Conservation (phyloP, 1,140 invertebrate species). For the Nymphalis io region DNA sequence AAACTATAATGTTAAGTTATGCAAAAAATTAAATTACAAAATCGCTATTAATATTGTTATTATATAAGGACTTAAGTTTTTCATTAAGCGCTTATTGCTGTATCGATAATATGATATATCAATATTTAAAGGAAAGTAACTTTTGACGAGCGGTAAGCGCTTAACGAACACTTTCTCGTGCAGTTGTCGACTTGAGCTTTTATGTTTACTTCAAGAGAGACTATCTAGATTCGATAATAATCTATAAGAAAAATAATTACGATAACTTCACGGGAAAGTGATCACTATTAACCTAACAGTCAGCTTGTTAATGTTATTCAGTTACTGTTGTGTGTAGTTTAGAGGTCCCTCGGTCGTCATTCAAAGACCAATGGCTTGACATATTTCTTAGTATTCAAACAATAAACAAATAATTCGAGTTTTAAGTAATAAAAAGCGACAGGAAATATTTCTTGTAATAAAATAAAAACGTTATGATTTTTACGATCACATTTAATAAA, state of each 20-base stretch:
- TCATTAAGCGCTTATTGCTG: not conserved
- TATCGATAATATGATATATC: not conserved
- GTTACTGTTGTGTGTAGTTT: constrained; percentile 79
- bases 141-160: not conserved
- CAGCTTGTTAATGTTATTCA: constrained; percentile 46
- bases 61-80: constrained; percentile 6
- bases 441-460: no score
- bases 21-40: not conserved
- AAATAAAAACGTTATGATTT: no score
- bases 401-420: not conserved
- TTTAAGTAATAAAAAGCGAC: no score
- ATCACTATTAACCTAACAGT: constrained; percentile 33
- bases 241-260: not conserved
- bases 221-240: not conserved
- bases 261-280: constrained; percentile 49
- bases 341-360: constrained; percentile 70
- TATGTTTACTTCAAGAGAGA: not conserved
- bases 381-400: not conserved
- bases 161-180: constrained; percentile 25
- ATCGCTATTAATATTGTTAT: not conserved
- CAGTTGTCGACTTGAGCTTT: constrained; percentile 6
- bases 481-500: no score
- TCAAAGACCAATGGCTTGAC: not conserved
- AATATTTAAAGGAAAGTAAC: not conserved
- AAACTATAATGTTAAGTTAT: not conserved